phyloP scores from a whole-genome alignment of 1,140 invertebrate genomes.

The Oncopeltus fasciatus region DNA sequence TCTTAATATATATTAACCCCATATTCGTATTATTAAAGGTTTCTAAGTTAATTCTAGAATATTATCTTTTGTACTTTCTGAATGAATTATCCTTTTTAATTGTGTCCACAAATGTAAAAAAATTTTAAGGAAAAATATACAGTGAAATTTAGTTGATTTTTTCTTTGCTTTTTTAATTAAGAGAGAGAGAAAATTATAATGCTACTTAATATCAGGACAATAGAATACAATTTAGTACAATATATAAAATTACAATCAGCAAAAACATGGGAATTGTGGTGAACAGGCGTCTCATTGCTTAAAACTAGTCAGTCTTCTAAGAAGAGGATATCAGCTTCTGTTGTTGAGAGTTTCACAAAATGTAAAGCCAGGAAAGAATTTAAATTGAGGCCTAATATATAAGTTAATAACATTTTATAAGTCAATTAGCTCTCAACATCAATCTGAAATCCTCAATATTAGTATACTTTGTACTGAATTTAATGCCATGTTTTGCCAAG shows the following conservation, averaged over 20 bases:
- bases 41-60: too few relatives aligned
- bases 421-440: background rate
- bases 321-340: background rate
- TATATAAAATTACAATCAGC: background rate
- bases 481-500: conserved; percentile 5
- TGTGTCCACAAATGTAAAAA: background rate
- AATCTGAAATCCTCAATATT: background rate
- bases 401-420: too few relatives aligned
- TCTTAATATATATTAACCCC: too few relatives aligned
- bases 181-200: too few relatives aligned
- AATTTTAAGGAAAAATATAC: background rate
- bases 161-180: conserved; percentile 7
- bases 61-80: too few relatives aligned
- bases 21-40: too few relatives aligned
- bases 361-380: background rate
- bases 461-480: conserved; percentile 13
- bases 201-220: background rate
- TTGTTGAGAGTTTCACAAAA: conserved; percentile 1
- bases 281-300: conserved; percentile 10
- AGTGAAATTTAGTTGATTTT: too few relatives aligned
- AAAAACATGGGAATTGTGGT: conserved; percentile 9
- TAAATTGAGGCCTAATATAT: too few relatives aligned
- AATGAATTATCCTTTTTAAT: background rate
- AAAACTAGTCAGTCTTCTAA: conserved; percentile 12
- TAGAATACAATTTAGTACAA: background rate